Conservation (phyloP, 2,888 invertebrate species). For the Conchocele bisecta region DNA sequence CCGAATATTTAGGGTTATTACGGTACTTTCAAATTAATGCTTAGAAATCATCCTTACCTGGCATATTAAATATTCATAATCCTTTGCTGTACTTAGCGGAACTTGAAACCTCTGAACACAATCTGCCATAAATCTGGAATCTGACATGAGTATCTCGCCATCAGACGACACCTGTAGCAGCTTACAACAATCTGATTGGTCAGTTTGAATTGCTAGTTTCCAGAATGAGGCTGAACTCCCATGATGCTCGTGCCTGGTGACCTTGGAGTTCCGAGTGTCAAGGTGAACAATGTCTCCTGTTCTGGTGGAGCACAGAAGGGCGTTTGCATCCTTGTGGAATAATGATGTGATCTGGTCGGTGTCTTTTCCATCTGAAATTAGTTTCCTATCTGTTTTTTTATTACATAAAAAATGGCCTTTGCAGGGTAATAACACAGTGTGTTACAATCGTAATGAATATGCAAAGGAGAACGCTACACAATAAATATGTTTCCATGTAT, state of each 20-base stretch:
- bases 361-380: constrained; percentile 16
- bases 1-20: too few relatives aligned
- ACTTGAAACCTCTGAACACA: constrained; percentile 2
- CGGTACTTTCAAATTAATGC: too few relatives aligned
- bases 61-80: constrained; percentile 17
- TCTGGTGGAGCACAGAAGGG: constrained; percentile 30
- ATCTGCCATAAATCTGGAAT: constrained; percentile 19
- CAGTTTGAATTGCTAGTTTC: constrained; percentile 36
- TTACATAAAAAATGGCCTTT: too few relatives aligned
- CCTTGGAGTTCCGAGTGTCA: constrained; percentile 31
- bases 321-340: neutral
- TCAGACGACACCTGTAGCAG: constrained; percentile 45
- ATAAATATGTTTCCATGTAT: too few relatives aligned
- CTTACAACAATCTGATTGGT: constrained; percentile 48
- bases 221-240: constrained; percentile 30
- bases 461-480: too few relatives aligned
- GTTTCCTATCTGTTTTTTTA: too few relatives aligned
- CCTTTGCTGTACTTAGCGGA: neutral
- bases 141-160: constrained; percentile 37
- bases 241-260: neutral
- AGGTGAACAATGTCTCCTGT: constrained; percentile 37
- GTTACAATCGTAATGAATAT: too few relatives aligned
- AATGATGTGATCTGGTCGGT: constrained; percentile 25
- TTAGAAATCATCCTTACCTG: constrained; percentile 26
- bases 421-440: too few relatives aligned